Conservation (phyloP, 2,797 vertebrate species). For the Meriones psammophilus region DNA sequence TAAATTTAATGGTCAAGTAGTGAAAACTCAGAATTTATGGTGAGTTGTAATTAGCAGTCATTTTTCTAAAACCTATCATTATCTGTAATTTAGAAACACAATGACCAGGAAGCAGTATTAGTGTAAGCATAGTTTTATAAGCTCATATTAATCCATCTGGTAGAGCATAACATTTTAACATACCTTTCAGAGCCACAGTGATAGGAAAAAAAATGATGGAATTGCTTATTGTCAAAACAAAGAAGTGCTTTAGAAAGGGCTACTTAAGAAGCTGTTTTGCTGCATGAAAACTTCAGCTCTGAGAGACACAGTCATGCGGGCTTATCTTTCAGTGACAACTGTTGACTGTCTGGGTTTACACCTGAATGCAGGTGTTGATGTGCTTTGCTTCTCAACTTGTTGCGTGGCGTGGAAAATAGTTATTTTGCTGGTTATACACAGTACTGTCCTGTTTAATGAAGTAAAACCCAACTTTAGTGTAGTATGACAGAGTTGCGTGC, state of each 20-base stretch:
- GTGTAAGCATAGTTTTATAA: slow-evolving; percentile 63
- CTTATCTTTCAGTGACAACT: slow-evolving; percentile 77
- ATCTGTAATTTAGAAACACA: slow-evolving; percentile 79
- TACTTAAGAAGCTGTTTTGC: slow-evolving; percentile 76
- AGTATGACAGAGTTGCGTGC: slow-evolving; percentile 20
- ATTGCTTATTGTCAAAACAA: slow-evolving; percentile 77
- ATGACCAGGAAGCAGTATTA: slow-evolving; percentile 77
- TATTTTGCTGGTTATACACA: slow-evolving; percentile 68
- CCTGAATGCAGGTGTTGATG: slow-evolving; percentile 83
- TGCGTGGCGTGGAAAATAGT: slow-evolving; percentile 65
- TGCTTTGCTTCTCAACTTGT: slow-evolving; percentile 79
- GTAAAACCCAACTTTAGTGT: slow-evolving; percentile 69
- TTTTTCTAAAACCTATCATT: slow-evolving; percentile 76
- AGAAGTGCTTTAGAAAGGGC: slow-evolving; percentile 74
- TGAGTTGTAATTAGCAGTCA: slow-evolving; percentile 65
- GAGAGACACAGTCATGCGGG: slow-evolving; percentile 66
- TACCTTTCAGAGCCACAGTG: slow-evolving; percentile 73
- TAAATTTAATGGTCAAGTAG: slow-evolving; percentile 61
- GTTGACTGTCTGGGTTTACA: slow-evolving; percentile 80
- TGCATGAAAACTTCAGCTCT: slow-evolving; percentile 73
- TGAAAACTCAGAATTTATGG: slow-evolving; percentile 72
- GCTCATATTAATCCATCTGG: slow-evolving; percentile 72
- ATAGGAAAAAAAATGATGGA: slow-evolving; percentile 74
- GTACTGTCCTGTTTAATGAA: slow-evolving; percentile 70
- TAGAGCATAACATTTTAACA: slow-evolving; percentile 80